These are phyloP conservation scores for Microtus montanus DNA, from an alignment of 2,113 vertebrate genomes.

Conservation along the genomic window DNA sequence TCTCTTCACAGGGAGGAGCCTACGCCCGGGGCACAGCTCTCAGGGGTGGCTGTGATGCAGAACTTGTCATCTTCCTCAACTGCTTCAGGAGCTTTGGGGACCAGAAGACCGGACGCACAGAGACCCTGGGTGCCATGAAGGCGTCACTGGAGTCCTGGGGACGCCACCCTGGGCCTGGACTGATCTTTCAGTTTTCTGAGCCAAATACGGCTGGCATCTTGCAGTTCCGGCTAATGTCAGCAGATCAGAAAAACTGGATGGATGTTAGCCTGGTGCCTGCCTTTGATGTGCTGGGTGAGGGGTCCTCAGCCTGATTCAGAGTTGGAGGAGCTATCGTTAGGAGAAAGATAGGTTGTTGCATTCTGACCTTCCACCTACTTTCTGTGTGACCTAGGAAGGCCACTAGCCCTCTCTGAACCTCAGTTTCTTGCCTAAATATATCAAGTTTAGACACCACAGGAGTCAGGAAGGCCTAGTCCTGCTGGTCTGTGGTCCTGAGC, in stretches of 20 bases:
- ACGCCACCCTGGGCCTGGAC: accelerated
- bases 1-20: constrained; percentile 62
- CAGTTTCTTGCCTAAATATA: not conserved
- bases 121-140: not conserved
- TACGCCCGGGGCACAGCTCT: constrained; percentile 67
- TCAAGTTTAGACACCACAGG: not conserved
- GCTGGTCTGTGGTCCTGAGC: not conserved
- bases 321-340: too few species aligned
- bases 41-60: not conserved
- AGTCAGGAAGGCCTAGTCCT: not conserved
- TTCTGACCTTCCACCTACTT: too few species aligned
- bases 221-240: not conserved
- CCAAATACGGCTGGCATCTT: not conserved
- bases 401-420: too few species aligned
- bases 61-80: constrained; percentile 53
- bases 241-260: constrained; percentile 27
- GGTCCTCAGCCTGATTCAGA: not conserved
- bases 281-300: constrained; percentile 67
- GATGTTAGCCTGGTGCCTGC: constrained; percentile 59
- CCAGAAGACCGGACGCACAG: accelerated
- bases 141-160: not conserved
- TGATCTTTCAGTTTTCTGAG: not conserved
- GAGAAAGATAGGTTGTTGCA: too few species aligned
- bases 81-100: constrained; percentile 62
- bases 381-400: too few species aligned